A percentile compares a stretch with the other conserved stretches of the same genome.
Evolutionary conservation across 2,888 invertebrate genomes (phyloP).

Genomic region (Torymus texanus): DNA sequence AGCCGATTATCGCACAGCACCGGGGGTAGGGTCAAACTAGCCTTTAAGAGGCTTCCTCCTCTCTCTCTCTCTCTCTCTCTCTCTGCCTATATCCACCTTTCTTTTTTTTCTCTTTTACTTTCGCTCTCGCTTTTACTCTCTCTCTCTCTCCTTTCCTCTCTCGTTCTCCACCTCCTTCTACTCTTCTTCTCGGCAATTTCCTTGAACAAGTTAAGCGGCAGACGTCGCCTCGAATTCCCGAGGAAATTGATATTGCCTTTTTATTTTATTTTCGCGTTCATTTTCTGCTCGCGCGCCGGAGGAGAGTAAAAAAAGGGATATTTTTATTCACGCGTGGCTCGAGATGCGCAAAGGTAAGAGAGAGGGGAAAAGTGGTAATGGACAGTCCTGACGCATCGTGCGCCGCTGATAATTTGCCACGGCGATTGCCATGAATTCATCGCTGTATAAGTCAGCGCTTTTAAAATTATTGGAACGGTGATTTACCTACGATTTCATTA

Average conservation of each 20-base stretch:
- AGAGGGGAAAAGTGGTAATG: too few species aligned
- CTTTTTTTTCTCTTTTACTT: constrained; percentile 53
- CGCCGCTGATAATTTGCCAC: too few species aligned
- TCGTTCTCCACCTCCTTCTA: not conserved
- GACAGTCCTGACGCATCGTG: too few species aligned
- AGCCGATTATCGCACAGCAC: constrained; percentile 69
- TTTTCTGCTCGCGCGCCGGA: constrained; percentile 22
- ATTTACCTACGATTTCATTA: too few species aligned
- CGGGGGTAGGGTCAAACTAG: constrained; percentile 63
- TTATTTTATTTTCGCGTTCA: constrained; percentile 45
- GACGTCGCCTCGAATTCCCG: constrained; percentile 45
- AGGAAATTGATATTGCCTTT: constrained; percentile 51
- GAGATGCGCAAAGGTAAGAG: too few species aligned
- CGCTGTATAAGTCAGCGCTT: too few species aligned
- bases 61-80: constrained; percentile 6
- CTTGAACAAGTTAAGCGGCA: constrained; percentile 48
- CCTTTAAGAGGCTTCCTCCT: constrained; percentile 67
- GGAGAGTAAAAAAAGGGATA: not conserved
- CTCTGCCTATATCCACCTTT: constrained; percentile 50
- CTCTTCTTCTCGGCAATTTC: constrained; percentile 42
- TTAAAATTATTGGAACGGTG: too few species aligned
- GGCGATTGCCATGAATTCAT: too few species aligned
- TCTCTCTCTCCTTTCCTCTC: not conserved
- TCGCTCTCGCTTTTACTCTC: constrained; percentile 26
- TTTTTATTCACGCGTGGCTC: constrained; percentile 24